Base-by-base conservation (phyloP, 1,140 invertebrate genomes). In the Drosophila guanche region DNA sequence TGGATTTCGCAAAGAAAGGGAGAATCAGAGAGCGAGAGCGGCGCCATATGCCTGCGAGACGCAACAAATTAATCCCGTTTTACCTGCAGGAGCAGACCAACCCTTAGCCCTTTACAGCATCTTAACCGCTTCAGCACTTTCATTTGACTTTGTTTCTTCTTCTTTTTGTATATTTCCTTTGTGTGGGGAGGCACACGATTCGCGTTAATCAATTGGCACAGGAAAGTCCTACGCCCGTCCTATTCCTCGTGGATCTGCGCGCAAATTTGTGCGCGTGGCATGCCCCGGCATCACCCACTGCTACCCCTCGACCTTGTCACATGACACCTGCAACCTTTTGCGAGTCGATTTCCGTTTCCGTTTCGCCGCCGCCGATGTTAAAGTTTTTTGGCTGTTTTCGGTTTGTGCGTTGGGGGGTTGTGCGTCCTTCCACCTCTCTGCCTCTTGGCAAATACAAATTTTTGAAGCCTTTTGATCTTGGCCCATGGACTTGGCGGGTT, bases 401-500 rank as follows among this genome's bases (percentile, higher is more conserved):
- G 47, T 46, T 45, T 47, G 56, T 62, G 42, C 40, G 25, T 71
- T 37, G 14, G 7, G 29, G 43, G 41, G 6, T 16, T 46, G 57
- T 45, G 41, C 70, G 27, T 23, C 22, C n/a, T 40, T 42, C 40
- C 41, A 23, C 23, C 8, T 12, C 66, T 68, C 66, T 56, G 66
- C 66, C 66, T 69, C 48, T 69, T 69, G 66, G 66, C 66, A 48
- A 8, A 65, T 45, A 71, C 46, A 56, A 54, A 88, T 75, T 83
- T 88, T 76, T 88, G 83, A 88, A 88, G 83, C 83, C 83, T 88
- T 88, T 88, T 88, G 83, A 88, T 88, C 83, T 88, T 88, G 46
- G 77, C 61, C 55, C 70, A 50, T 85, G 83, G 84, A 86, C 84
- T 83, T 88, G 83, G 83, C 83, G 84, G 76, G 83, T 88, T 88